phyloP scores from a whole-genome alignment of 2,797 vertebrate genomes.

The Trichosurus vulpecula region DNA sequence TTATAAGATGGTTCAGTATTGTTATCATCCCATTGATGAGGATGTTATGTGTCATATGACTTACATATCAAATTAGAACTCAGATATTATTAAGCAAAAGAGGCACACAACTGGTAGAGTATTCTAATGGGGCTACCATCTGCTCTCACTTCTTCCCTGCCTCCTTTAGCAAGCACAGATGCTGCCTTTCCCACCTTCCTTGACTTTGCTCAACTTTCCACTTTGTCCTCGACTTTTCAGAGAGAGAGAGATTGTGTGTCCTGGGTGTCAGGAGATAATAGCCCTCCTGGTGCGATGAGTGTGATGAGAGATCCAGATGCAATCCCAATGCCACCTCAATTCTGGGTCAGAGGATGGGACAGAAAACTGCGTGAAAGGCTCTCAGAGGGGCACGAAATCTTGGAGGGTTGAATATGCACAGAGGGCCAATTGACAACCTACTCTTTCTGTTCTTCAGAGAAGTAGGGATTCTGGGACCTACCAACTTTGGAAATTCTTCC shows the following conservation, averaged over 20 bases:
- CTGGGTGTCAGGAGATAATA: neutral
- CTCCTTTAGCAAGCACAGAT: constrained; percentile 1
- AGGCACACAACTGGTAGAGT: neutral
- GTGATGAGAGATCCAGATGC: neutral
- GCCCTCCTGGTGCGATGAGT: neutral
- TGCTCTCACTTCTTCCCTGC: constrained; percentile 13
- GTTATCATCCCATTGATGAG: neutral
- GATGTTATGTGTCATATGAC: no score
- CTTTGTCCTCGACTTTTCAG: neutral
- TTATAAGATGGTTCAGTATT: neutral
- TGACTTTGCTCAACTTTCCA: neutral
- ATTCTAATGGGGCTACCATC: neutral
- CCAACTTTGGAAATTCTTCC: neutral
- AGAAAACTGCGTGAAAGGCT: neutral
- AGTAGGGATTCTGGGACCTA: neutral
- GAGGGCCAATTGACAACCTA: neutral
- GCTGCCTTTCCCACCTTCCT: neutral
- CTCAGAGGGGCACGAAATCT: neutral
- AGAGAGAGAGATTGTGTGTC: neutral
- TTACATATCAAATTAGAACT: neutral
- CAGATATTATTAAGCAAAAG: constrained; percentile 28
- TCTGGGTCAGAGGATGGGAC: neutral
- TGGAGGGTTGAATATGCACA: neutral
- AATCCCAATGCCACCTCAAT: neutral
- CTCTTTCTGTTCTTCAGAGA: neutral